Conservation (phyloP, 2,888 invertebrate species). For the Cataglyphis cursor region DNA sequence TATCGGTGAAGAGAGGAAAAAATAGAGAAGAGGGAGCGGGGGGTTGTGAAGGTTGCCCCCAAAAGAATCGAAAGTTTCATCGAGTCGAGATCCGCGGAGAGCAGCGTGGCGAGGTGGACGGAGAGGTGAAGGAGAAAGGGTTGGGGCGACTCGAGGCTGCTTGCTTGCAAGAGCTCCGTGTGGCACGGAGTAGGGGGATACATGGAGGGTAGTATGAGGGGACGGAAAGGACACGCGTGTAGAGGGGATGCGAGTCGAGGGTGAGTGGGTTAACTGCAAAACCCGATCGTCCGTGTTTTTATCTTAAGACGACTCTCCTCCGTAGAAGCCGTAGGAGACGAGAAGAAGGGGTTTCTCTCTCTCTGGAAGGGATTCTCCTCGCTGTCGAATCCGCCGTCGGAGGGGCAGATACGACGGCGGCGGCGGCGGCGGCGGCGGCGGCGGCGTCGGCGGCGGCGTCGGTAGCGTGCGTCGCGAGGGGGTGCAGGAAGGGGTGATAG, state of each 20-base stretch:
- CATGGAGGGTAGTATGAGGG: constrained; percentile 63
- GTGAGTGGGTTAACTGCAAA: constrained; percentile 84
- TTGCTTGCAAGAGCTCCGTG: constrained; percentile 72
- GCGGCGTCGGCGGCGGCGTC: constrained; percentile 64
- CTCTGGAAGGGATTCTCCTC: constrained; percentile 72
- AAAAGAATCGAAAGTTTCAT: constrained; percentile 80
- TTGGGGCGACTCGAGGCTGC: constrained; percentile 66
- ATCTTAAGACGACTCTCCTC: constrained; percentile 84
- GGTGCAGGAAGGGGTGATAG: constrained; percentile 64
- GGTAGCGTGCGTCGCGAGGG: constrained; percentile 64
- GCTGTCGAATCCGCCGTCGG: constrained; percentile 64
- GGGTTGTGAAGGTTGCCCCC: constrained; percentile 80
- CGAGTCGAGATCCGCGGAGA: constrained; percentile 64
- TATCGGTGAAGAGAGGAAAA: constrained; percentile 75
- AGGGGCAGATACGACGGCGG: constrained; percentile 71
- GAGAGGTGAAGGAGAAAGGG: constrained; percentile 55
- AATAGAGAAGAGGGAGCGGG: constrained; percentile 59
- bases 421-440: constrained; percentile 55
- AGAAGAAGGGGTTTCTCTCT: constrained; percentile 66
- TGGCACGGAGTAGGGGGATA: constrained; percentile 58
- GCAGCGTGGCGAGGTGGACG: constrained; percentile 58
- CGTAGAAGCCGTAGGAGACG: constrained; percentile 71
- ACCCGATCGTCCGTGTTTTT: constrained; percentile 86
- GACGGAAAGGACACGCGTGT: constrained; percentile 64
- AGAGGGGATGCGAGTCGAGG: constrained; percentile 68